phyloP scores from a whole-genome alignment of 2,888 invertebrate species.

The Barypeithes pellucidus region DNA sequence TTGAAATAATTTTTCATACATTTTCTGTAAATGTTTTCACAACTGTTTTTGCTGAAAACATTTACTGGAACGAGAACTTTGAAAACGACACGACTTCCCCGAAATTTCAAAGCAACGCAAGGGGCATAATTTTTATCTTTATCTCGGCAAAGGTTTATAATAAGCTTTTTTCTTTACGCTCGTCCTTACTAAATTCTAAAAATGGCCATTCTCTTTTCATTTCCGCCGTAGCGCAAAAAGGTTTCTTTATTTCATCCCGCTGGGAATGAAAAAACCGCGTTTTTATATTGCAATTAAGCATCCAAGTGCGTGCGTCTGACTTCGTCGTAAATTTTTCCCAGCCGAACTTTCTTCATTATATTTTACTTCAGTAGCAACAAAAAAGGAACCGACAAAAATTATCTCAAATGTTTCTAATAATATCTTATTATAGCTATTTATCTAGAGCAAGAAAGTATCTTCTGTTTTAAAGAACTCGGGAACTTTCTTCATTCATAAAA shows the following conservation, averaged over 20 bases:
- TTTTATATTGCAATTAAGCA: constrained; percentile 24
- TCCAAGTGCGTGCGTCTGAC: constrained; percentile 11
- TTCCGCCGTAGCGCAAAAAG: constrained; percentile 8
- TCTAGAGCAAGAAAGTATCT: too few species aligned
- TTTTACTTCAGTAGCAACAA: not conserved
- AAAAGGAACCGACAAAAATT: not conserved
- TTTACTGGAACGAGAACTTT: not conserved
- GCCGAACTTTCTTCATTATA: constrained; percentile 1
- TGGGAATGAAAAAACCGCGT: constrained; percentile 14
- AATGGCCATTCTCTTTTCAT: constrained; percentile 23
- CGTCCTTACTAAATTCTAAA: constrained; percentile 17
- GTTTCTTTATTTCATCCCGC: constrained; percentile 7
- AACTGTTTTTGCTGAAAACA: not conserved
- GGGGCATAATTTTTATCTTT: constrained; percentile 6
- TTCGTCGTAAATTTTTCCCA: constrained; percentile 12
- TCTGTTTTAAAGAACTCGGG: too few species aligned
- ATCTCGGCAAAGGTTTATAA: constrained; percentile 15
- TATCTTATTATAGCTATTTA: not conserved
- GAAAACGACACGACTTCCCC: not conserved
- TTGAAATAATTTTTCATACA: too few species aligned
- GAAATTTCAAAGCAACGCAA: not conserved
- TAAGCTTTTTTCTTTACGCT: constrained; percentile 14
- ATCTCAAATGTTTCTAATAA: not conserved
- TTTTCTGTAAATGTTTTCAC: too few species aligned
- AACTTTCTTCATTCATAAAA: too few species aligned